Evolutionary conservation across 2,797 vertebrate genomes (phyloP), one percentile per base, ranked within the genome.

Genomic region (Arrhamphus sclerolepis): DNA sequence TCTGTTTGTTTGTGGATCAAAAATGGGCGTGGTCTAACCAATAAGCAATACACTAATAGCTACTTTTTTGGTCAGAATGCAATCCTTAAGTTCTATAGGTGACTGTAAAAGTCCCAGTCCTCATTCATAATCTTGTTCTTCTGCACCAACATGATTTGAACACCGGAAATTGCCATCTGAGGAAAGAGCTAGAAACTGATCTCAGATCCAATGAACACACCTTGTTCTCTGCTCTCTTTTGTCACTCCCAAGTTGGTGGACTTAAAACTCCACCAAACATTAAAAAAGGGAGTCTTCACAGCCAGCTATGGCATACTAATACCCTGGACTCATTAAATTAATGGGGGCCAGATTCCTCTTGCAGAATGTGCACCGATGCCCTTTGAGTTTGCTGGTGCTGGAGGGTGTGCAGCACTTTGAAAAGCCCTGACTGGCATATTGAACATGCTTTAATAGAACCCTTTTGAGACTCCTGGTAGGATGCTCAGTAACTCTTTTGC

Each of bases 351-450:
- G 89, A 90, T 91, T 89, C 86, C 86, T 86, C 72, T 81, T 66
- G 85, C 82, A 75, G 75, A 81, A 87, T 76, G 83, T 87, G 85
- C 77, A 87, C 89, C 69, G 83, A 82, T 91, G 91, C 89, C 90
- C 91, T 93, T 94, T 93, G 91, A 93, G 90, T 92, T 91, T 90
- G 89, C 89, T 80, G 74, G 84, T 90, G 91, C 92, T 90, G 80
- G 87, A 90, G 91, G 89, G 83, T 86, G 82, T 69, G 74, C 79
- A 86, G 86, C 83, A 89, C 91, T 92, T 93, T 92, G 88, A 93
- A 57, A 92, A 92, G 79, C 82, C 86, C 89, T 92, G 92, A 92
- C 87, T 85, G 75, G 92, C 90, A 92, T 93, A 93, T 92, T 87
- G 89, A 93, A 87, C 74, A 60, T 72, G 85, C 91, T 91, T 92